Base-by-base conservation (phyloP, 2,113 vertebrate genomes). In the Spilogale gracilis region DNA sequence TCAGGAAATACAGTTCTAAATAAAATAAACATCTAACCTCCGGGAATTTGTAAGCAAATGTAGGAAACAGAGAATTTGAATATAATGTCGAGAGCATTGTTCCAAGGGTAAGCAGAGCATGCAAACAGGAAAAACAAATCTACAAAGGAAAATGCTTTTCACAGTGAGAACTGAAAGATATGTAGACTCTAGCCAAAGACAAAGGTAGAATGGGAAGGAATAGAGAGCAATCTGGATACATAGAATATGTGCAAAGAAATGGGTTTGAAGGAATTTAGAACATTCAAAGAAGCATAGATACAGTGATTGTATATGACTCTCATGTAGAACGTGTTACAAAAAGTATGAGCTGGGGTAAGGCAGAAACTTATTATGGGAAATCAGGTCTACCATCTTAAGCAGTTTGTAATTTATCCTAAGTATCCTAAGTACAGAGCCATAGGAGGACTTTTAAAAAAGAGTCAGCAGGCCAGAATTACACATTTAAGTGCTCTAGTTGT, bases 31-130 rank as follows among this genome's bases (percentile, higher is more conserved):
- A 54, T 54, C 27, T 48, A 21, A 73, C 18, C 4, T 58, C 58
- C n/a, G 78, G 50, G 83, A 89, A 18, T 76, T 58, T 38, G 71
- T 12, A 48, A 27, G 21, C 50, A 21, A 91, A 88, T n/a, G 18
- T 45, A n/a, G 6, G 52, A 95, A 95, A 92, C 32, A 81, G 54
- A 86, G 32, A 73, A 71, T 78, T 48, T 92, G 48, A 93, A 43
- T 50, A 30, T 3, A 43, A 11, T 18, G 13, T 20, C 8, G 43
- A 50, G 43, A 83, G n/a, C 67, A 6, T 43, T 80, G 14, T 38
- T 83, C 6, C 21, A 63, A 30, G 21, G 8, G n/a, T 14, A 25
- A 79, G 14, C 76, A 71, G 18, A 91, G 23, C 23, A 81, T 10
- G 18, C n/a, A 54, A 32, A 20, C 21, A 78, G 30, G 10, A 1